A percentile compares a stretch with the other conserved stretches of the same genome.
Evolutionary conservation across 2,797 vertebrate genomes (phyloP).

Genomic region (Cirrhinus molitorella): DNA sequence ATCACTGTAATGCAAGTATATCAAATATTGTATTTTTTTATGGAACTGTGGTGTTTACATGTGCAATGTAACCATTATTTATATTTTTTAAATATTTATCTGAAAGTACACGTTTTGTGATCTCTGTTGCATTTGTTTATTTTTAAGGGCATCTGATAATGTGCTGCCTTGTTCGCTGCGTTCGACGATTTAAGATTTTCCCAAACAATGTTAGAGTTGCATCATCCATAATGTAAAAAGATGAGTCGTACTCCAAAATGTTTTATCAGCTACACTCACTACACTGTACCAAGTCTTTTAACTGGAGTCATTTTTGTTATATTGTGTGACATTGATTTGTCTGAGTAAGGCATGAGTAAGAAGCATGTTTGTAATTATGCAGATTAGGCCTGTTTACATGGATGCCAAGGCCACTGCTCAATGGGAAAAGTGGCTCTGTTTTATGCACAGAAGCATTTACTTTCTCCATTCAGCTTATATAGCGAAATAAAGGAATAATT

Average conservation of each 20-base stretch:
- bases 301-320: not conserved
- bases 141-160: constrained; percentile 21
- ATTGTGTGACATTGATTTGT: constrained; percentile 30
- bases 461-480: constrained; percentile 19
- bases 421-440: constrained; percentile 41
- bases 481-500: constrained; percentile 38
- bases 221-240: constrained; percentile 7
- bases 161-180: constrained; percentile 16
- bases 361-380: constrained; percentile 46
- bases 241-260: not conserved
- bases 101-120: constrained; percentile 1
- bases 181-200: constrained; percentile 12
- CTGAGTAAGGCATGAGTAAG: constrained; percentile 26
- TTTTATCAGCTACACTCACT: not conserved
- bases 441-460: constrained; percentile 38
- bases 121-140: constrained; percentile 19
- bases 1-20: constrained; percentile 39
- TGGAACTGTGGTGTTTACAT: constrained; percentile 27
- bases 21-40: constrained; percentile 52
- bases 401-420: constrained; percentile 40
- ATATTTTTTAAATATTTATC: constrained; percentile 50
- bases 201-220: constrained; percentile 12
- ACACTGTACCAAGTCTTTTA: not conserved
- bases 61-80: constrained; percentile 45
- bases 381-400: constrained; percentile 35